Evolutionary conservation across 2,888 invertebrate species (phyloP).

Genomic region (Drosophila subsilvestris): DNA sequence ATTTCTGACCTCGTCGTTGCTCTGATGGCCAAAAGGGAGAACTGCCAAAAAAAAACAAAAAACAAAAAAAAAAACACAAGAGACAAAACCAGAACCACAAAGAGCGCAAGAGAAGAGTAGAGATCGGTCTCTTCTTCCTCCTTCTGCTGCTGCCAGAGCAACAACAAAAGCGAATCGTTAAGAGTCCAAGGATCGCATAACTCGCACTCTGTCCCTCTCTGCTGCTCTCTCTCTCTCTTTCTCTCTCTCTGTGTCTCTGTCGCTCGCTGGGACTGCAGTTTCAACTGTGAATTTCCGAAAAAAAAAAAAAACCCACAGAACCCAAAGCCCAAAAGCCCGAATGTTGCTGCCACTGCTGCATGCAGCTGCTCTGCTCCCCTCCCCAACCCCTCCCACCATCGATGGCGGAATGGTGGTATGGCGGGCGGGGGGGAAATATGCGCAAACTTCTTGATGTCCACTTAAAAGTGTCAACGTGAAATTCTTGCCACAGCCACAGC

Average conservation of each 20-base stretch:
- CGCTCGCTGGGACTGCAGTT: conserved; percentile 18
- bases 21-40: conserved; percentile 50
- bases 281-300: conserved; percentile 74
- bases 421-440: conserved; percentile 56
- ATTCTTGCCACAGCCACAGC: conserved; percentile 69
- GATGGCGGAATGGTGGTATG: conserved; percentile 2
- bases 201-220: conserved; percentile 51
- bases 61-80: background rate
- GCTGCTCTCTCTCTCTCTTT: conserved; percentile 1
- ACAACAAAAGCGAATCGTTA: conserved; percentile 71
- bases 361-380: conserved; percentile 48
- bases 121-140: no score
- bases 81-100: conserved; percentile 1
- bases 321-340: conserved; percentile 44
- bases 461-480: conserved; percentile 82
- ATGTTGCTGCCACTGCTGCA: conserved; percentile 28
- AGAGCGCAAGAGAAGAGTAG: conserved; percentile 6
- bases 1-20: conserved; percentile 69
- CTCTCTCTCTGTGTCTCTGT: background rate
- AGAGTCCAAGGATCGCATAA: conserved; percentile 79
- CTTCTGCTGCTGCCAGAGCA: background rate
- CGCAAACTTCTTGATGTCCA: conserved; percentile 81
- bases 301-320: conserved; percentile 46
- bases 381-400: conserved; percentile 34
- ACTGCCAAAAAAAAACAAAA: conserved; percentile 38